A percentile compares a stretch with the other conserved stretches of the same genome.
phyloP scores from a whole-genome alignment of 2,888 invertebrate species.

The Salticus scenicus region DNA sequence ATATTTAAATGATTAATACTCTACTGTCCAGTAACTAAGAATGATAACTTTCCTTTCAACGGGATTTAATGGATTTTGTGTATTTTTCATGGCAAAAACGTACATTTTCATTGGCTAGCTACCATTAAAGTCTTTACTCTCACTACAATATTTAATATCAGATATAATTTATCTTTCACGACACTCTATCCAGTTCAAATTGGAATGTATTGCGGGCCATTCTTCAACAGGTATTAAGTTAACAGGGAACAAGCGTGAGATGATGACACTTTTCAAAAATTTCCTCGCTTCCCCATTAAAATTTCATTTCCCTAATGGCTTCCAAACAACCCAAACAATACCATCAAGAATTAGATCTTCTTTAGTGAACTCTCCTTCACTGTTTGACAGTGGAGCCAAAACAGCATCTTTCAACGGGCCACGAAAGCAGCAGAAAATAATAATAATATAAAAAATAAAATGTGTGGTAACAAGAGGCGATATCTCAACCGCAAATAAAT shows the following conservation, averaged over 20 bases:
- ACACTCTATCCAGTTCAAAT: neutral
- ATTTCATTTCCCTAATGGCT: constrained; percentile 43
- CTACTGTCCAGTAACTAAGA: neutral
- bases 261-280: constrained; percentile 7
- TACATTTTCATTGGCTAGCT: neutral
- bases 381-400: constrained; percentile 30
- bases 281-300: constrained; percentile 18
- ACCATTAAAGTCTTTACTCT: neutral
- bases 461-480: constrained; percentile 26
- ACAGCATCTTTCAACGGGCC: constrained; percentile 35
- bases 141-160: neutral
- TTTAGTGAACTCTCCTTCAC: neutral
- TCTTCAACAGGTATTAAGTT: constrained; percentile 15
- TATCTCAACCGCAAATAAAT: constrained; percentile 68
- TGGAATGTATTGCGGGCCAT: neutral
- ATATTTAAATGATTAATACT: neutral
- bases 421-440: neutral
- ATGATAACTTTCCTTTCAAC: neutral
- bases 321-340: constrained; percentile 17
- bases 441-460: neutral
- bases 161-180: constrained; percentile 5
- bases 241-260: constrained; percentile 11
- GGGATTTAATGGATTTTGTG: neutral
- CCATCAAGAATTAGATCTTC: constrained; percentile 22
- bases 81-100: neutral